Evolutionary conservation across 1,140 invertebrate genomes (phyloP).

Genomic region (Penaeus vannamei): DNA sequence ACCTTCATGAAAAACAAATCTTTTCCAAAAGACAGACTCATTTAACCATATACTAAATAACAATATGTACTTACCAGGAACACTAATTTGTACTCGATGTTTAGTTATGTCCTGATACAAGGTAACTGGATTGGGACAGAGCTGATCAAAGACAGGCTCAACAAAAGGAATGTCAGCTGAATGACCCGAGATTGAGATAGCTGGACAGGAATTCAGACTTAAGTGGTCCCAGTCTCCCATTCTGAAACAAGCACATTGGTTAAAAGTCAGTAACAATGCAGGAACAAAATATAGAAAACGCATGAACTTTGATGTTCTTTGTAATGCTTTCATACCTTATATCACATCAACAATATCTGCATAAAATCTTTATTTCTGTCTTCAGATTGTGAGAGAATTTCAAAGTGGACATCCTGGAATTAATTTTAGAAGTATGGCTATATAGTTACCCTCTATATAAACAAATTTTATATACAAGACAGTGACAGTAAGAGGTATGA

Average conservation of each 20-base stretch:
- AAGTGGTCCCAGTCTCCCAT: slow-evolving; percentile 57
- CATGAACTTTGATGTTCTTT: too few species aligned
- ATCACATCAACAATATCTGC: too few species aligned
- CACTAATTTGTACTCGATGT: slow-evolving; percentile 46
- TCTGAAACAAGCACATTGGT: slow-evolving; percentile 8
- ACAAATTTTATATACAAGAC: too few species aligned
- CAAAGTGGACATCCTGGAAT: too few species aligned
- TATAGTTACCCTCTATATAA: not conserved
- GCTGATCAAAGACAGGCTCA: slow-evolving; percentile 47
- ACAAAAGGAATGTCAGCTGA: slow-evolving; percentile 10
- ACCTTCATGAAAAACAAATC: not conserved
- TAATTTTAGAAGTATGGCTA: too few species aligned
- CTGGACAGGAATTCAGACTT: slow-evolving; percentile 50
- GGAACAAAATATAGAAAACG: too few species aligned
- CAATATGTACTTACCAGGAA: slow-evolving; percentile 42
- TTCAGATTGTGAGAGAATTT: too few species aligned
- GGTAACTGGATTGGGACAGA: slow-evolving; percentile 54
- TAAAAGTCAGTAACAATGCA: too few species aligned
- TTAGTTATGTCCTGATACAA: slow-evolving; percentile 59
- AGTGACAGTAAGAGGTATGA: too few species aligned
- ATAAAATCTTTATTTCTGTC: too few species aligned
- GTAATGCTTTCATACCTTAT: too few species aligned
- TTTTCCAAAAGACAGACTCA: not conserved
- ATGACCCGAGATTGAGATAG: not conserved
- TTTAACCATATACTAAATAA: not conserved